Percentiles rank a stretch among this genome's conserved stretches.
These are phyloP conservation scores for Patella depressa DNA, from an alignment of 2,888 invertebrate genomes.

Conservation along the genomic window DNA sequence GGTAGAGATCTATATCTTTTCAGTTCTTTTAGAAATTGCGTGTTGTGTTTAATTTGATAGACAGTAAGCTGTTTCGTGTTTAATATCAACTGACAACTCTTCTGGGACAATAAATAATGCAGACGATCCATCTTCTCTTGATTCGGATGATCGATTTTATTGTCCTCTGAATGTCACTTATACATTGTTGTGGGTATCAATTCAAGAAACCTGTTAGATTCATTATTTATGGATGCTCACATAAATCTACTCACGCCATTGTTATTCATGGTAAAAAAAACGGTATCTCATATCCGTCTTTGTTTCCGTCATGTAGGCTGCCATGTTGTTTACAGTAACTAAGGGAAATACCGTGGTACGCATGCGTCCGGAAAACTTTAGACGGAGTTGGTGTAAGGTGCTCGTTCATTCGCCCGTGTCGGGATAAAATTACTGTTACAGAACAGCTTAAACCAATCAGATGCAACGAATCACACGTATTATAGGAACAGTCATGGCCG, in stretches of 20 bases:
- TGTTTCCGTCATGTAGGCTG: conserved; percentile 27
- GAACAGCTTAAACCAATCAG: conserved; percentile 37
- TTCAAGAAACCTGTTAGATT: not conserved
- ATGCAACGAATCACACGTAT: conserved; percentile 1
- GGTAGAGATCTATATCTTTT: no score
- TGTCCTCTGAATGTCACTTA: no score
- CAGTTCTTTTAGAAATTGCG: no score
- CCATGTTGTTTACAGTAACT: conserved; percentile 52
- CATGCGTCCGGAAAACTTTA: conserved; percentile 34
- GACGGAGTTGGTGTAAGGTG: conserved; percentile 13
- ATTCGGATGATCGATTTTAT: no score
- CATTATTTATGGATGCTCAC: not conserved
- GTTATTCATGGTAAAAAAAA: not conserved
- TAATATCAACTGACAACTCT: no score
- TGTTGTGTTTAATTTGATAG: no score
- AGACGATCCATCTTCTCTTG: no score
- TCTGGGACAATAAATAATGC: no score
- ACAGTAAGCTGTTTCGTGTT: no score
- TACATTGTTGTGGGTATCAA: no score
- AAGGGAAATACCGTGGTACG: conserved; percentile 16
- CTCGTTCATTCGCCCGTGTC: conserved; percentile 37
- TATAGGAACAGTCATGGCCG: conserved; percentile 7
- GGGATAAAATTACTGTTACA: not conserved
- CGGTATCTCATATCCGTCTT: not conserved
- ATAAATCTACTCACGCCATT: conserved; percentile 3